Percentiles rank a stretch among this genome's conserved stretches.
Conservation (phyloP, 2,888 invertebrate species). For the Anorthoa munda region DNA sequence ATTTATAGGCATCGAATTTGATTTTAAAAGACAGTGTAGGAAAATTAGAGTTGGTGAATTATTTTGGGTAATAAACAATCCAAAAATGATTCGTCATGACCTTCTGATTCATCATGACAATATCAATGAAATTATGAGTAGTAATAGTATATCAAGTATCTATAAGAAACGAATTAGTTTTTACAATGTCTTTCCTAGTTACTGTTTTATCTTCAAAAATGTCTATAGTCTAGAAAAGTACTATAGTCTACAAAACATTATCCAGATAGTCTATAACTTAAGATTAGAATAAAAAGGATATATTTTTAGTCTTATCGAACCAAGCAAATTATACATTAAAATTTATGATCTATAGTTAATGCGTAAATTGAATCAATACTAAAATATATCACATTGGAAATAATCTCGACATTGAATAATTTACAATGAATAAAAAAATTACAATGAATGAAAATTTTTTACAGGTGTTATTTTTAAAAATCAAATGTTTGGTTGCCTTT, state of each 20-base stretch:
- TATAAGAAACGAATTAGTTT: no score
- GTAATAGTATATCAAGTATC: no score
- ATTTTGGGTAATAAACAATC: neutral
- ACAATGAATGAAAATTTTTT: no score
- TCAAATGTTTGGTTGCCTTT: neutral
- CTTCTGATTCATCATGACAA: neutral
- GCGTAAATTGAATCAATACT: conserved; percentile 12
- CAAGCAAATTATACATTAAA: neutral
- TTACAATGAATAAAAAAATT: no score
- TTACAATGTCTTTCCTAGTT: neutral
- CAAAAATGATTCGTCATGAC: no score
- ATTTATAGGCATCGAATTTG: no score
- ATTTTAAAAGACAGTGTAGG: no score
- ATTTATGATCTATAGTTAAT: neutral
- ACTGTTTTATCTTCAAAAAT: neutral
- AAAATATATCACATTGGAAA: conserved; percentile 9
- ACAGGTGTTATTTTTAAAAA: no score
- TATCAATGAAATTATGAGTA: neutral
- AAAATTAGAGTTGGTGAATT: neutral
- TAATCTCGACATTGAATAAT: conserved; percentile 5
- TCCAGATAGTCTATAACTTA: no score
- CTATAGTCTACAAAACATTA: no score
- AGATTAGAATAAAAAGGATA: neutral
- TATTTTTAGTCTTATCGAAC: neutral
- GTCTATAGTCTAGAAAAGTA: no score